Evolutionary conservation across 2,797 vertebrate genomes (phyloP).

Genomic region (Pterois miles): DNA sequence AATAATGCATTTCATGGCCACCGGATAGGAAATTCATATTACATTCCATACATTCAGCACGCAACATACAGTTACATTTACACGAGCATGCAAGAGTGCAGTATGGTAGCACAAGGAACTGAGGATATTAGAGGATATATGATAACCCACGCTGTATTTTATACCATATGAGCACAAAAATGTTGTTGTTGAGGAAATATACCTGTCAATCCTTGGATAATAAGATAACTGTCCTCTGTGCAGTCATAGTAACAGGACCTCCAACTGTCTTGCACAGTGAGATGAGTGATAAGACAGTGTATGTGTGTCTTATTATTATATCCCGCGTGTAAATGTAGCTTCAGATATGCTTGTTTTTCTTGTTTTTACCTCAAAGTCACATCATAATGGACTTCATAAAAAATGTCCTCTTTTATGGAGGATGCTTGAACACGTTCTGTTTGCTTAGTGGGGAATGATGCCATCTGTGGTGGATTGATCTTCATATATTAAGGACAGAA

Average conservation of each 20-base stretch:
- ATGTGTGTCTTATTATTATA: neutral
- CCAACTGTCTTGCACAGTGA: neutral
- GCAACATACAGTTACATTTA: constrained; percentile 25
- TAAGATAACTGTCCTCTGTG: neutral
- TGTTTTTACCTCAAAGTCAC: constrained; percentile 21
- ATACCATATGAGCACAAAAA: neutral
- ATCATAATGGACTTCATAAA: constrained; percentile 18
- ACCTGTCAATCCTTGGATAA: neutral
- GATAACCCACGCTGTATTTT: neutral
- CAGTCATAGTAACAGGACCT: neutral
- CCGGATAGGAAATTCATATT: constrained; percentile 40
- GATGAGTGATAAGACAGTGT: neutral
- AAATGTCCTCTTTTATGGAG: constrained; percentile 28
- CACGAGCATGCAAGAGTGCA: constrained; percentile 7
- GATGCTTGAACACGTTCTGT: constrained; percentile 12
- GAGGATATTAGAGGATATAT: constrained; percentile 22
- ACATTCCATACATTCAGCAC: constrained; percentile 37
- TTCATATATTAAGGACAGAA: constrained; percentile 39
- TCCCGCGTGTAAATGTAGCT: neutral
- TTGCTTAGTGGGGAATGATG: constrained; percentile 32
- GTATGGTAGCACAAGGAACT: neutral
- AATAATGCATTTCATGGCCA: constrained; percentile 60
- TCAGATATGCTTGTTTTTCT: neutral
- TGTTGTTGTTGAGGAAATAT: neutral
- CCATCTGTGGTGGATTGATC: constrained; percentile 58